phyloP scores from a whole-genome alignment of 2,888 invertebrate genomes.

The Phengaris alcon region DNA sequence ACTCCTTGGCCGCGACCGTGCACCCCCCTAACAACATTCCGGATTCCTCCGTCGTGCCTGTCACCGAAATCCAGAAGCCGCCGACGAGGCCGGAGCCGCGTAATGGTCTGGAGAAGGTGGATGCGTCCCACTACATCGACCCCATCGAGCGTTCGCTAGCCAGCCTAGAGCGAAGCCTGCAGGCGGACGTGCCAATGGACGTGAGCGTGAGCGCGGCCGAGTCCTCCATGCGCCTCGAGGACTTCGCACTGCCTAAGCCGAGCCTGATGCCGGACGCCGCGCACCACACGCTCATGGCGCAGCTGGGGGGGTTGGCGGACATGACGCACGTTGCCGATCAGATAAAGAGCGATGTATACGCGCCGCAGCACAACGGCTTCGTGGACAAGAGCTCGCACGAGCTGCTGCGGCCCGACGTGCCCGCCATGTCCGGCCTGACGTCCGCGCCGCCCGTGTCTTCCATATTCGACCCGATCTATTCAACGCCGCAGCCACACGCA shows the following conservation, averaged over 20 bases:
- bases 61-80: conserved; percentile 50
- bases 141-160: conserved; percentile 86
- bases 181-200: conserved; percentile 78
- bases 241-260: conserved; percentile 67
- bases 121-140: conserved; percentile 78
- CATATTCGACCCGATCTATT: conserved; percentile 82
- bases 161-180: conserved; percentile 82
- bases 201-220: conserved; percentile 71
- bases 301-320: conserved; percentile 65
- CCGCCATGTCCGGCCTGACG: conserved; percentile 52
- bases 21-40: conserved; percentile 37
- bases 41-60: conserved; percentile 50
- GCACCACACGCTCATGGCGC: conserved; percentile 70
- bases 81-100: conserved; percentile 57
- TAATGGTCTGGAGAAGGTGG: conserved; percentile 69
- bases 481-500: conserved; percentile 62
- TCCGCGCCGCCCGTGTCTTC: conserved; percentile 79
- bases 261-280: conserved; percentile 59
- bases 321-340: conserved; percentile 63
- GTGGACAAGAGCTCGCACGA: conserved; percentile 62
- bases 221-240: conserved; percentile 71
- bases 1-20: conserved; percentile 32
- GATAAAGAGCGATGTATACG: conserved; percentile 63
- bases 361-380: conserved; percentile 67
- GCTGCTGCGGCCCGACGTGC: conserved; percentile 53